A percentile compares a stretch with the other conserved stretches of the same genome.
These are phyloP conservation scores for Tetramorium parvispinum DNA, from an alignment of 1,140 invertebrate species.

Conservation along the genomic window DNA sequence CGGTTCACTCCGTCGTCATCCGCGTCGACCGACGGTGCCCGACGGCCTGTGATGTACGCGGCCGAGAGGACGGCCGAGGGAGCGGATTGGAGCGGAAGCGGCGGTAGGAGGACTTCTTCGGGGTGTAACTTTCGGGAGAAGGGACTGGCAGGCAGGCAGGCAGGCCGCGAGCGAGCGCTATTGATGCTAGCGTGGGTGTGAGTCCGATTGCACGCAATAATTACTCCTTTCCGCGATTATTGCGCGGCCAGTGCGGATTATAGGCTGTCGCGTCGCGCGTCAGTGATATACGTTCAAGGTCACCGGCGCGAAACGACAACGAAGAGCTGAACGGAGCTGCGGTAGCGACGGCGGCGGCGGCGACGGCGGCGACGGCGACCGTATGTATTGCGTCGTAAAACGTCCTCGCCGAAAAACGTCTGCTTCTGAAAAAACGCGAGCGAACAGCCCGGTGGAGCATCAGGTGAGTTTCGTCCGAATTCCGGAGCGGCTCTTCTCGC, in stretches of 20 bases:
- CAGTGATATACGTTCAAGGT: not conserved
- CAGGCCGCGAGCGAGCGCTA: slow-evolving; percentile 50
- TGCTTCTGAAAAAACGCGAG: not conserved
- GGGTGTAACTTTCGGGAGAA: slow-evolving; percentile 60
- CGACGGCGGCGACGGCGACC: not conserved
- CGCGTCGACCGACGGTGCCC: slow-evolving; percentile 27
- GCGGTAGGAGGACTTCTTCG: slow-evolving; percentile 15
- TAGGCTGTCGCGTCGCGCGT: slow-evolving; percentile 8
- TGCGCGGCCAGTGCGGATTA: slow-evolving; percentile 31
- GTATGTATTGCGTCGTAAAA: slow-evolving; percentile 11
- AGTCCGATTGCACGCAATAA: slow-evolving; percentile 36
- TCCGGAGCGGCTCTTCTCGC: not conserved
- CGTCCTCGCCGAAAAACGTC: not conserved
- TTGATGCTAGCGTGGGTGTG: slow-evolving; percentile 62
- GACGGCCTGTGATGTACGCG: slow-evolving; percentile 1
- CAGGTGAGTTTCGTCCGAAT: not conserved
- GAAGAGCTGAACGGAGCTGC: not conserved
- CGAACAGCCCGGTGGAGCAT: not conserved
- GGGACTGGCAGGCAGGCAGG: slow-evolving; percentile 66
- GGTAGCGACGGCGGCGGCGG: not conserved
- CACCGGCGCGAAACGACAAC: not conserved
- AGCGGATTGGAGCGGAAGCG: slow-evolving; percentile 34
- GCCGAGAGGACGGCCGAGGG: slow-evolving; percentile 10
- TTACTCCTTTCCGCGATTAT: slow-evolving; percentile 51
- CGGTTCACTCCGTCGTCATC: slow-evolving; percentile 65